Base-by-base conservation (phyloP, 2,113 vertebrate genomes). In the Anarrhichthys ocellatus region DNA sequence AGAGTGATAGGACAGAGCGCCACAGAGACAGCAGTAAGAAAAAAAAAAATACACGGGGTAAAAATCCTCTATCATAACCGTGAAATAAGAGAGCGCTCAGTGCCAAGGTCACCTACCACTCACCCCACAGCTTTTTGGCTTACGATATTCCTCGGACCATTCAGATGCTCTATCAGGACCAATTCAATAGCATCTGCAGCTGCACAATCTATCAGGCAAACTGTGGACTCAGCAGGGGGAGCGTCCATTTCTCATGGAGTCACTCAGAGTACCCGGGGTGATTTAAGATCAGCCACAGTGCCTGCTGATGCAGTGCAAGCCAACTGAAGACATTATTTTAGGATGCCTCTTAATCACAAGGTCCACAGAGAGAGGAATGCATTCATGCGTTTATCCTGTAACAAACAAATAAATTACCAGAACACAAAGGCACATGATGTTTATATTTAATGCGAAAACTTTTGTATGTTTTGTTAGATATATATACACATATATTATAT, bases 221-320 rank as follows among this genome's bases (percentile, higher is more conserved):
- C 58, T 90, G 92, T 90, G 76, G 87, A 91, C 89, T 94, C 93
- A 94, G 93, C 93, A 93, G 82, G 73, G 75, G 72, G 82, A 83
- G 69, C 79, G 17, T 83, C 88, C 86, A 89, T 93, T 92, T 83
- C 84, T 92, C 91, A 91, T 69, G 52, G 66, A 86, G 87, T 90
- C 88, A 88, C 73, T 71, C 76, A 83, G 85, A 87, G 85, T 65
- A 73, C 70, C 78, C 1, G 14, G 6, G 64, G 87, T 89, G 91
- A 94, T 92, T 93, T 92, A 94, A 80, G 88, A 78, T 83, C 82
- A 68, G 82, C 66, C 82, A 73, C 66, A 63, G 82, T 76, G 81
- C 36, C 80, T 90, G 85, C 91, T 87, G 87, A 90, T 89, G 88
- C 73, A 82, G 73, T 66, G 89, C 79, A 82, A 87, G 82, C 74